Evolutionary conservation across 2,888 invertebrate genomes (phyloP).

Genomic region (Heliconius erato): DNA sequence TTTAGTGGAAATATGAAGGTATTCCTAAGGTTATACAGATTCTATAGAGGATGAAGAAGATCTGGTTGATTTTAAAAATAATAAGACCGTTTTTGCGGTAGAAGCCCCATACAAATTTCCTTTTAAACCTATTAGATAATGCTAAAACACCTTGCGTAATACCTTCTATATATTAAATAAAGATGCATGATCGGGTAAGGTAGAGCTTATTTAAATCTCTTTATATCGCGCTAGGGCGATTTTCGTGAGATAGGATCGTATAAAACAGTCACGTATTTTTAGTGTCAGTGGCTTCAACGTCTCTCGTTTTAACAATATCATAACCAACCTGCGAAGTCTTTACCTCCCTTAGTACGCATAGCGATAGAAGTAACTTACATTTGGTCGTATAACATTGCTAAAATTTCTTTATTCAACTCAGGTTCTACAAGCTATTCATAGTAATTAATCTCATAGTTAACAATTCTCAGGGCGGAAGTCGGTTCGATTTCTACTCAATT

Average conservation of each 20-base stretch:
- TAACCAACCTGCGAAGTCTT: slow-evolving; percentile 69
- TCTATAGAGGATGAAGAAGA: not conserved
- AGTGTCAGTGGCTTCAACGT: slow-evolving; percentile 61
- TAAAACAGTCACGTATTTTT: slow-evolving; percentile 82
- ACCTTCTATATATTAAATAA: slow-evolving; percentile 46
- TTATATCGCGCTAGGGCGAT: slow-evolving; percentile 64
- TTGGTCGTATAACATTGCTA: not conserved
- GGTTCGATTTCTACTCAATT: not conserved
- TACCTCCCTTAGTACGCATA: slow-evolving; percentile 2
- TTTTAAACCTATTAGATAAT: slow-evolving; percentile 13
- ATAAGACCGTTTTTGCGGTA: not conserved
- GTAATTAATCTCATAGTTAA: not conserved
- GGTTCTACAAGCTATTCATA: not conserved
- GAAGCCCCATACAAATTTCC: not conserved
- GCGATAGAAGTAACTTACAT: not conserved
- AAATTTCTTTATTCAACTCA: not conserved
- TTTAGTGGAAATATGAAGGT: not conserved
- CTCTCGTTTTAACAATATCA: slow-evolving; percentile 77
- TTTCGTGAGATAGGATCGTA: slow-evolving; percentile 70
- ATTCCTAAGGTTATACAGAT: not conserved
- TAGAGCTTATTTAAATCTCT: slow-evolving; percentile 51
- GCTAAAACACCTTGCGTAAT: slow-evolving; percentile 44
- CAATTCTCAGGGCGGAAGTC: not conserved
- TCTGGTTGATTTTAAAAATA: no score
- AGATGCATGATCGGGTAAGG: slow-evolving; percentile 48